phyloP scores from a whole-genome alignment of 2,888 invertebrate genomes.

The Vandiemenella viatica region DNA sequence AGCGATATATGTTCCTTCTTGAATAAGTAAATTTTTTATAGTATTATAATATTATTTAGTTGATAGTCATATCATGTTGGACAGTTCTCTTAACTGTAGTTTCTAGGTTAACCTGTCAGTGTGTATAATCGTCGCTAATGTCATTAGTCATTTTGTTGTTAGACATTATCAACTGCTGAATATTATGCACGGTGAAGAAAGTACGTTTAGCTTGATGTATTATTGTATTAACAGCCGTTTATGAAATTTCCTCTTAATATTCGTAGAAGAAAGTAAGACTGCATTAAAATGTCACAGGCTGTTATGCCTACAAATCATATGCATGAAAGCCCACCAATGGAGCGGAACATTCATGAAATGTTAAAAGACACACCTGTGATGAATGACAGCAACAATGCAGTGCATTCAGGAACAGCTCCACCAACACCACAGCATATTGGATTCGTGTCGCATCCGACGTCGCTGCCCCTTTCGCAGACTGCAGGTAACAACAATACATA shows the following conservation, averaged over 20 bases:
- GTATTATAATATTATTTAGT: no score
- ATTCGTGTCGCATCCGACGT: slow-evolving; percentile 33
- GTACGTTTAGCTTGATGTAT: no score
- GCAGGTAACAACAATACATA: slow-evolving; percentile 30
- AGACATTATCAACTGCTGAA: no score
- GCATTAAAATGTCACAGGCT: slow-evolving; percentile 13
- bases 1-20: no score
- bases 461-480: slow-evolving; percentile 54
- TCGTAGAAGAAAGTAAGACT: background rate
- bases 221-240: no score
- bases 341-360: slow-evolving; percentile 73
- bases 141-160: no score
- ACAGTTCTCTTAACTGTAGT: background rate
- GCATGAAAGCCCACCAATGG: slow-evolving; percentile 22
- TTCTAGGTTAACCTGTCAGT: slow-evolving; percentile 8
- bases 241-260: no score
- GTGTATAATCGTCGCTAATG: no score
- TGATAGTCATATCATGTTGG: background rate
- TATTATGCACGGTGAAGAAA: no score
- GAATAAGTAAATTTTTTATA: no score
- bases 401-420: slow-evolving; percentile 58
- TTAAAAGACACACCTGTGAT: slow-evolving; percentile 66
- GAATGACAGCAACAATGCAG: slow-evolving; percentile 57
- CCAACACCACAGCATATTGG: slow-evolving; percentile 20
- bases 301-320: slow-evolving; percentile 8